Conservation (phyloP, 1,140 invertebrate species). For the Drosophila yakuba region DNA sequence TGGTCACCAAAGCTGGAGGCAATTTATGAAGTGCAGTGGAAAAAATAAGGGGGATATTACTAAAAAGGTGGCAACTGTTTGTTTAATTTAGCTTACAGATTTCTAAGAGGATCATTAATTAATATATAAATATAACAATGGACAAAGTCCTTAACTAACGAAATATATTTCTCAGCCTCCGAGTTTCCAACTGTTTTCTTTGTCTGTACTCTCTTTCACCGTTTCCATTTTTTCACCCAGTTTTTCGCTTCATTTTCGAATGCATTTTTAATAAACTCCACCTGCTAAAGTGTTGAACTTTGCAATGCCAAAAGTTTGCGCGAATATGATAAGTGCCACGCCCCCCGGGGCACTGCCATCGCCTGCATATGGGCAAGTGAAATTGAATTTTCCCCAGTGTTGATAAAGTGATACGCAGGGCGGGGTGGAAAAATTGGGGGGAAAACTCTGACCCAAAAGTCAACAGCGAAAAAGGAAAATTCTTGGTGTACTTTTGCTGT, state of each 20-base stretch:
- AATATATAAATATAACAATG: too few species aligned
- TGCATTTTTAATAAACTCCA: conserved; percentile 59
- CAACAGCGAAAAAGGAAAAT: conserved; percentile 52
- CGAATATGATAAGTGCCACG: conserved; percentile 76
- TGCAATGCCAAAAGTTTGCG: conserved; percentile 44
- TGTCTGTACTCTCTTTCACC: neutral
- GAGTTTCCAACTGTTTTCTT: too few species aligned
- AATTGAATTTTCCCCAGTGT: conserved; percentile 77
- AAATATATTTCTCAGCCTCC: neutral
- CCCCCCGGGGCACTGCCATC: conserved; percentile 13
- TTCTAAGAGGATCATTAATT: neutral
- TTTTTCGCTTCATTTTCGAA: conserved; percentile 42
- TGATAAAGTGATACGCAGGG: conserved; percentile 69
- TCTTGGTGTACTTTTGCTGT: conserved; percentile 37
- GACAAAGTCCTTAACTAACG: too few species aligned
- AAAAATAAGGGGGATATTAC: conserved; percentile 3
- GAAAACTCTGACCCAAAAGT: conserved; percentile 51
- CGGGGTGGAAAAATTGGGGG: neutral
- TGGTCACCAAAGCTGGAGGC: conserved; percentile 48
- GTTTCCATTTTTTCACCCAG: neutral
- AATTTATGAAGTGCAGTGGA: conserved; percentile 46
- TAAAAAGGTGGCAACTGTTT: neutral
- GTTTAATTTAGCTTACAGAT: neutral
- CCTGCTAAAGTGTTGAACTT: conserved; percentile 50
- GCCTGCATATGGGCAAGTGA: conserved; percentile 64